Conservation (phyloP, 2,888 invertebrate species). For the Drosophila sordidula region DNA sequence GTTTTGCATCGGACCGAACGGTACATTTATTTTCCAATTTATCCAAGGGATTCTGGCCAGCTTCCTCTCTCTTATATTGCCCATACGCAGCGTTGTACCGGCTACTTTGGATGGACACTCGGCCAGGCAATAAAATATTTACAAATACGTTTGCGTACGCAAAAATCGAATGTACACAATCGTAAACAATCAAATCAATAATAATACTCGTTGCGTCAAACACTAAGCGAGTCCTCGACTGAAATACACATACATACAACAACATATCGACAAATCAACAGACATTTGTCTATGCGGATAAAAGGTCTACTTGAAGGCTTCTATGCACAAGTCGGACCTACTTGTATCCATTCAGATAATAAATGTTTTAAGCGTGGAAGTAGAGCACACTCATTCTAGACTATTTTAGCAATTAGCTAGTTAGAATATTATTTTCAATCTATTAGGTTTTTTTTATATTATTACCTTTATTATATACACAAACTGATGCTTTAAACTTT, state of each 20-base stretch:
- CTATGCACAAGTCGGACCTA: background rate
- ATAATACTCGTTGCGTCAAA: conserved; percentile 43
- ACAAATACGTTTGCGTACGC: conserved; percentile 37
- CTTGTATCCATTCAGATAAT: background rate
- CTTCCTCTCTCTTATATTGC: conserved; percentile 14
- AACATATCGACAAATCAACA: conserved; percentile 17
- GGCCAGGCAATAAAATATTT: conserved; percentile 31
- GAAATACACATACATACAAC: background rate
- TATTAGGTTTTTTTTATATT: too few relatives aligned
- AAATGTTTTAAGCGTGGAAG: background rate
- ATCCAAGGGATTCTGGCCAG: conserved; percentile 34
- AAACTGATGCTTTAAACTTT: too few relatives aligned
- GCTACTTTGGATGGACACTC: conserved; percentile 10
- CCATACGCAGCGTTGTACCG: conserved; percentile 30
- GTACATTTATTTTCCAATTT: conserved; percentile 65
- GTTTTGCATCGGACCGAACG: conserved; percentile 45
- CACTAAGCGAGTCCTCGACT: conserved; percentile 30
- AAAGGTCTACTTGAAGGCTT: background rate
- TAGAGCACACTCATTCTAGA: background rate
- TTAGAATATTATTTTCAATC: too few relatives aligned
- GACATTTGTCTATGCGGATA: conserved; percentile 4
- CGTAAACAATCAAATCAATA: conserved; percentile 70
- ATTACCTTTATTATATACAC: too few relatives aligned
- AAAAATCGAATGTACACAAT: conserved; percentile 47
- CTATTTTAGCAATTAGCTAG: background rate